Base-by-base conservation (phyloP, 1,140 invertebrate genomes). In the Drusus annulatus region DNA sequence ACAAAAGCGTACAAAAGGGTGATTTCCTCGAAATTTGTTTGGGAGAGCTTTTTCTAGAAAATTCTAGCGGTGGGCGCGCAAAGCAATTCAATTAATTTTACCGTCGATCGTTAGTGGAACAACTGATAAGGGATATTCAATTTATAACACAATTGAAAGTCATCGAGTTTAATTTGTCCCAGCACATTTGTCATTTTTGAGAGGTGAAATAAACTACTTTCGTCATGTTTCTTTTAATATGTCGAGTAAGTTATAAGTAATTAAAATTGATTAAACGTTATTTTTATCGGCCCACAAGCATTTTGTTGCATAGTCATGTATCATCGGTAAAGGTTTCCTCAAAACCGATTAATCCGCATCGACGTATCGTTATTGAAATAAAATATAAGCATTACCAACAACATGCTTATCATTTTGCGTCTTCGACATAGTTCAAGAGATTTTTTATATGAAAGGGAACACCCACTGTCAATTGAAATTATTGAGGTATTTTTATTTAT, bases 41-140 rank as follows among this genome's bases (percentile, higher is more conserved):
- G 23, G 23, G 7, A 15, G 7, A 60, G 17, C 8, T 13, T 19
- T 58, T 60, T 60, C 56, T 21, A 23, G 16, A 60, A 60, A 60
- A 21, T 19, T 13, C 17, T 60, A 60, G 56, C 23, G 10, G 21
- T 65, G 21, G 23, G 62, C 28, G 62, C 28, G 16, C 6, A 65
- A 45, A 45, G 21, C 16, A 25, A 28, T 65, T 65, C 62, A 25
- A 28, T 65, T 65, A 16, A 6, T 28, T 65, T 65, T 28, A 28
- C 36, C 62, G 62, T 16, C 62, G 62, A 65, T 65, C 62, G 62
- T 65, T 65, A 65, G 62, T 65, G 62, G 25, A 65, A 65, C 62
- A 25, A 28, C 28, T 28, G 62, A 65, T 65, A 65, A 65, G 23
- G 28, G 16, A 25, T 28, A 25, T 65, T 65, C 25, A 31, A 1